These are phyloP conservation scores for Planococcus citri DNA, from an alignment of 1,140 invertebrate species.

Conservation along the genomic window DNA sequence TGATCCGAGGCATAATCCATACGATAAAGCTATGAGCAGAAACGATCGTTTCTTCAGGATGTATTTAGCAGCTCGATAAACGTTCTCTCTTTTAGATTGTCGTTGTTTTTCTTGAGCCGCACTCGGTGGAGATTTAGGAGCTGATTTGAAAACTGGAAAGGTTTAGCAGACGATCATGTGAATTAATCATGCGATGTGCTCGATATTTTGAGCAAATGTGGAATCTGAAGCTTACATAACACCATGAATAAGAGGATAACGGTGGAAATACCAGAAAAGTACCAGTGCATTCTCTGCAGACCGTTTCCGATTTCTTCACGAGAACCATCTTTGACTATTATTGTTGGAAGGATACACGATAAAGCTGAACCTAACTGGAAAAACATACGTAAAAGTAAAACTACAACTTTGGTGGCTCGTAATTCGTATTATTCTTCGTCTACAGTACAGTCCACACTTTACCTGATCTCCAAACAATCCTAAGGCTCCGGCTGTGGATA, in stretches of 20 bases:
- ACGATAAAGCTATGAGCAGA: conserved; percentile 64
- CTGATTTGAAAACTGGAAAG: conserved; percentile 61
- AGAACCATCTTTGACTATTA: conserved; percentile 37
- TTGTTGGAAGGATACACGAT: conserved; percentile 48
- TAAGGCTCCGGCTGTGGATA: neutral
- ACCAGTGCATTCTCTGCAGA: conserved; percentile 40
- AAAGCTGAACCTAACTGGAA: conserved; percentile 46
- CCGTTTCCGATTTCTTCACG: conserved; percentile 35
- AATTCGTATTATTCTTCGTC: no score
- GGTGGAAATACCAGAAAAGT: conserved; percentile 54
- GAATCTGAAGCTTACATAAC: conserved; percentile 41
- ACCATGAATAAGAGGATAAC: conserved; percentile 61
- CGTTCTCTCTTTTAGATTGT: conserved; percentile 35
- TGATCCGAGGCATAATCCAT: conserved; percentile 82
- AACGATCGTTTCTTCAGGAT: conserved; percentile 63
- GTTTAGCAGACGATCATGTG: no score
- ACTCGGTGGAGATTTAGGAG: conserved; percentile 65
- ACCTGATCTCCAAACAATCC: neutral
- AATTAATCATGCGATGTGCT: no score
- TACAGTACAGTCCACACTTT: no score
- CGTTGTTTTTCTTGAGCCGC: conserved; percentile 50
- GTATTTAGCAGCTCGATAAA: conserved; percentile 28
- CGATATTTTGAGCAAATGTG: no score
- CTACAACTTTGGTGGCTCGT: no score
- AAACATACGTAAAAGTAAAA: no score